phyloP scores from a whole-genome alignment of 2,113 vertebrate species.

The Austrofundulus limnaeus region DNA sequence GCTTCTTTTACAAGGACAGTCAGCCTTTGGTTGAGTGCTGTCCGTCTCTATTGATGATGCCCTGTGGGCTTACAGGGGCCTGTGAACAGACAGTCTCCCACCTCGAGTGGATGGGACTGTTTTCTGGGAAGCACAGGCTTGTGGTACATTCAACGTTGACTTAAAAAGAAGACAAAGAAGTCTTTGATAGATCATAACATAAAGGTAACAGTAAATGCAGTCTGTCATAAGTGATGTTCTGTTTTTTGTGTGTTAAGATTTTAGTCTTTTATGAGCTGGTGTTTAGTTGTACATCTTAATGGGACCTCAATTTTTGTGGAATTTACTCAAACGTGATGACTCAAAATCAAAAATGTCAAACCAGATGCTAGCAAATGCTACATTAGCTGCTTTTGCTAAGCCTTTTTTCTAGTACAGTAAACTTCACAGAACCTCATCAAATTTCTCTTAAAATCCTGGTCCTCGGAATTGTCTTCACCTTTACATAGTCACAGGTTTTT shows the following conservation, averaged over 20 bases:
- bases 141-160: constrained; percentile 40
- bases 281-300: too few species aligned
- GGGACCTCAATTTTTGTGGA: too few species aligned
- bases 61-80: constrained; percentile 68
- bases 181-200: constrained; percentile 39
- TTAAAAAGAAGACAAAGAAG: constrained; percentile 40
- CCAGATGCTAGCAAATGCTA: too few species aligned
- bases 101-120: constrained; percentile 47
- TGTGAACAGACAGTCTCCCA: constrained; percentile 71
- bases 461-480: not conserved
- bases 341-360: too few species aligned
- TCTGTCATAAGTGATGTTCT: not conserved
- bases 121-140: constrained; percentile 53
- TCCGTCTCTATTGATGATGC: constrained; percentile 63
- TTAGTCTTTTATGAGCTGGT: too few species aligned
- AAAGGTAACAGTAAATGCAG: not conserved
- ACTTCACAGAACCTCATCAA: too few species aligned
- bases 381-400: too few species aligned
- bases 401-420: too few species aligned
- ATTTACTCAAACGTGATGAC: too few species aligned
- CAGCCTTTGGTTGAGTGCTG: constrained; percentile 52
- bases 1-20: constrained; percentile 58
- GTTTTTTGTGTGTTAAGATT: too few species aligned
- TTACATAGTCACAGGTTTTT: not conserved
- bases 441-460: not conserved